Evolutionary conservation across 2,888 invertebrate genomes (phyloP), one percentile per base, ranked within the genome.

Genomic region (Helleia helle): DNA sequence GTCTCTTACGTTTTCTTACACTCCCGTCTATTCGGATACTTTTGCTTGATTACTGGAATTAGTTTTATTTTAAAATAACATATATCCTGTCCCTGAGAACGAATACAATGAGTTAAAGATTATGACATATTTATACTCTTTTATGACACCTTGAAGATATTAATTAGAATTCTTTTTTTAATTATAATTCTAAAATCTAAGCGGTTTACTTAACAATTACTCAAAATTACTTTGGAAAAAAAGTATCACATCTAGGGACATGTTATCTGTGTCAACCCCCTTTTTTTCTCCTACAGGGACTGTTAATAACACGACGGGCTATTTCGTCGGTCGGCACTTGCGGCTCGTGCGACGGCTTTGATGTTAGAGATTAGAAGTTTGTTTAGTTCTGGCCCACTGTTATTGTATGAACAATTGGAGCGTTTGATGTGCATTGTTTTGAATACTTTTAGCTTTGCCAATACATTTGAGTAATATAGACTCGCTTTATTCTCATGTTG

Each of bases 241-340:
- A n/a, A n/a, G n/a, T 3, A 5, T 5, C 55, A 30, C 41, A 48
- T 57, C 56, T 40, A 54, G 49, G 13, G n/a, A 11, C 15, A 17
- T 17, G 42, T 48, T 7, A 39, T 40, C 49, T 28, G 13, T 27
- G 15, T 18, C 47, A 48, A 44, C 50, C 71, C 70, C 62, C 63
- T 57, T 70, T 69, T n/a, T 71, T 69, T 71, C 67, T 59, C 55
- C 48, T 42, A 52, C 57, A 62, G 67, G 64, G 66, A 67, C 72
- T 73, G 80, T 81, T 83, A 81, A 80, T 81, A 83, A 77, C 80
- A 77, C 76, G 77, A 74, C 77, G 69, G 75, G 71, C 73, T 73
- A 77, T 77, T 80, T 73, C 73, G 69, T 57, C 51, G 52, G 54
- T 66, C 63, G 65, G 63, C 74, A 72, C 73, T 75, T 70, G 74